Evolutionary conservation across 2,113 vertebrate species (phyloP).

Genomic region (Calyptommatus sinebrachiatus): DNA sequence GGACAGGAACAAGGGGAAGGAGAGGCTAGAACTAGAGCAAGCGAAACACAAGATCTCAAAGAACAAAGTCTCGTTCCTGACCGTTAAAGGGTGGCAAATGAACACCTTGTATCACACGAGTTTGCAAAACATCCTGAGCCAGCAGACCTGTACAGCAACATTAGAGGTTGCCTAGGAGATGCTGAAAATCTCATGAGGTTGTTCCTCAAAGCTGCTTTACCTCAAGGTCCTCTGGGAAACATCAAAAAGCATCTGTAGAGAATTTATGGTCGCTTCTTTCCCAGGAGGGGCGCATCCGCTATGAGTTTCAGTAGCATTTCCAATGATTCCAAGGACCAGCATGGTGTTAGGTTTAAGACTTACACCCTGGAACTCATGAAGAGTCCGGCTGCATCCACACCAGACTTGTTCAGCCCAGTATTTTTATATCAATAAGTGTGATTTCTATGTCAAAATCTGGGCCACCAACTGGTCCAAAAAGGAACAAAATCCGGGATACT

Average conservation of each 20-base stretch:
- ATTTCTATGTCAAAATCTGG: no score
- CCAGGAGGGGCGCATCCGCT: no score
- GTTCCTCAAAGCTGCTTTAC: not conserved
- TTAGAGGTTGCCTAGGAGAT: not conserved
- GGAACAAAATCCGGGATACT: no score
- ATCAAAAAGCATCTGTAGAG: not conserved
- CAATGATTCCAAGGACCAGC: not conserved
- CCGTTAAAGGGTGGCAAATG: no score
- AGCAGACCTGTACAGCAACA: not conserved
- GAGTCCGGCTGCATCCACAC: no score
- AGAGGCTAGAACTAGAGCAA: constrained; percentile 12
- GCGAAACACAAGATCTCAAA: not conserved
- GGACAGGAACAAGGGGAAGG: no score
- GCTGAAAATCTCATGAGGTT: not conserved
- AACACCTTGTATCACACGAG: no score
- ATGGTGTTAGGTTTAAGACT: no score
- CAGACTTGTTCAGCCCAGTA: no score
- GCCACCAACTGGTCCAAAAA: no score
- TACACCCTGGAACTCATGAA: no score
- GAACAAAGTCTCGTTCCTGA: not conserved
- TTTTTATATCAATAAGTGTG: no score
- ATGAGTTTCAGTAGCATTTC: not conserved
- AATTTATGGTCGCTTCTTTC: not conserved
- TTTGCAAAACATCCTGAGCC: not conserved
- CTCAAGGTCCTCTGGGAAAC: not conserved